phyloP scores from a whole-genome alignment of 1,140 invertebrate species.

The Pentalonia nigronervosa region DNA sequence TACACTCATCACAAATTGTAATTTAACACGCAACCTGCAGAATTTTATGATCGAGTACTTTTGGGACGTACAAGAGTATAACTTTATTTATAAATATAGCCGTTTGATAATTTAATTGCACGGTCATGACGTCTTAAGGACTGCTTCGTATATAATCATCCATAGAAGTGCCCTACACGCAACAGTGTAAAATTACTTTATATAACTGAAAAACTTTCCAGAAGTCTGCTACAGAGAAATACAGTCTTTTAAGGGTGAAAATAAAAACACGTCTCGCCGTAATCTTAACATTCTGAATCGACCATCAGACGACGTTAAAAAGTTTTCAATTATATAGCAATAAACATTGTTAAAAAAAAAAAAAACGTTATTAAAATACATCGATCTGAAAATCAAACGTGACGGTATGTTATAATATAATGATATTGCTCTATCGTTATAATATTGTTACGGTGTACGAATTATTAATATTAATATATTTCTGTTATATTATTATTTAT shows the following conservation, averaged over 20 bases:
- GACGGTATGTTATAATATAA: neutral
- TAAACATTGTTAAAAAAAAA: neutral
- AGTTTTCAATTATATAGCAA: neutral
- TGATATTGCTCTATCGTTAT: neutral
- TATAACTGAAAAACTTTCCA: slow-evolving; percentile 18
- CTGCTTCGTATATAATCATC: slow-evolving; percentile 14
- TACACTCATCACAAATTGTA: neutral
- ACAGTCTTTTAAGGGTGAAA: neutral
- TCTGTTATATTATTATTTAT: neutral
- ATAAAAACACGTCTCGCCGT: neutral
- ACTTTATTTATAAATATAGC: neutral
- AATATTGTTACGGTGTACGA: neutral
- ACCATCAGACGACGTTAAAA: neutral
- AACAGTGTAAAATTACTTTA: slow-evolving; percentile 11
- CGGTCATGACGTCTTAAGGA: neutral
- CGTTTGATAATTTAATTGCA: slow-evolving; percentile 19
- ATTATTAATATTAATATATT: neutral
- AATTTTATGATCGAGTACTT: slow-evolving; percentile 10
- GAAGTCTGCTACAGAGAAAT: neutral
- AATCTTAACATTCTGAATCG: slow-evolving; percentile 27
- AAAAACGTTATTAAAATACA: neutral
- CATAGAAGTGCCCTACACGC: neutral
- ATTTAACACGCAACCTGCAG: neutral
- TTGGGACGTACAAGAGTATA: neutral
- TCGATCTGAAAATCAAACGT: neutral